These are phyloP conservation scores for Typhlomys cinereus DNA, from an alignment of 2,113 vertebrate genomes.

Conservation along the genomic window DNA sequence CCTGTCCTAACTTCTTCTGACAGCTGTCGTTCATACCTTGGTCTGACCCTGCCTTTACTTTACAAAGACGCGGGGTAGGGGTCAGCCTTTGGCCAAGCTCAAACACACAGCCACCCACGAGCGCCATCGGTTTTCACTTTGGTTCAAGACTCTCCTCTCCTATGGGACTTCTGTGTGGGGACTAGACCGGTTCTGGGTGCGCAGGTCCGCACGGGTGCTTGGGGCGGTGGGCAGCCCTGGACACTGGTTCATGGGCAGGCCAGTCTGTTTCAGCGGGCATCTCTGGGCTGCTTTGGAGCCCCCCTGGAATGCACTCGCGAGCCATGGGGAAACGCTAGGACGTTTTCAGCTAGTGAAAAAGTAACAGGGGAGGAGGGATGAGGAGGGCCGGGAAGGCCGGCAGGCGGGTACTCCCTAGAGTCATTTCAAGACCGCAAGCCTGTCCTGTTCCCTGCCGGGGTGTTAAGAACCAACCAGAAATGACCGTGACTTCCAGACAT, in stretches of 20 bases:
- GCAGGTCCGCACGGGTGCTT: neutral
- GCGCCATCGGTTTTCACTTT: neutral
- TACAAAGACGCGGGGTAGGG: neutral
- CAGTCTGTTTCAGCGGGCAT: neutral
- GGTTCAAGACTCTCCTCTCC: neutral
- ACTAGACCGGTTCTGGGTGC: neutral
- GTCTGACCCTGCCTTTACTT: neutral
- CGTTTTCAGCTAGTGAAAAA: neutral
- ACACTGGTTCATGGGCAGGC: neutral
- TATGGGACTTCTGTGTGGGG: too few species aligned
- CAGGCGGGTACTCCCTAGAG: too few species aligned
- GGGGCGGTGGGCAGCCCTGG: neutral
- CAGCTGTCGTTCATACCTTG: neutral
- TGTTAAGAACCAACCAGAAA: neutral
- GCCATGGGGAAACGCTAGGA: neutral
- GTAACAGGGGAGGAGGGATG: neutral
- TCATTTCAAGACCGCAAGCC: too few species aligned
- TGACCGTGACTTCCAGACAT: fast-evolving
- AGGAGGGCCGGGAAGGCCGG: neutral
- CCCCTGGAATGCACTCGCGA: too few species aligned
- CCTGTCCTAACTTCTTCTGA: neutral
- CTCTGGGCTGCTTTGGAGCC: neutral
- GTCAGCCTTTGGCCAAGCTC: neutral
- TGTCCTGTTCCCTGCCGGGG: neutral
- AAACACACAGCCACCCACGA: too few species aligned